These are phyloP conservation scores for Anguilla japonica DNA, from an alignment of 2,113 vertebrate species.

Conservation along the genomic window DNA sequence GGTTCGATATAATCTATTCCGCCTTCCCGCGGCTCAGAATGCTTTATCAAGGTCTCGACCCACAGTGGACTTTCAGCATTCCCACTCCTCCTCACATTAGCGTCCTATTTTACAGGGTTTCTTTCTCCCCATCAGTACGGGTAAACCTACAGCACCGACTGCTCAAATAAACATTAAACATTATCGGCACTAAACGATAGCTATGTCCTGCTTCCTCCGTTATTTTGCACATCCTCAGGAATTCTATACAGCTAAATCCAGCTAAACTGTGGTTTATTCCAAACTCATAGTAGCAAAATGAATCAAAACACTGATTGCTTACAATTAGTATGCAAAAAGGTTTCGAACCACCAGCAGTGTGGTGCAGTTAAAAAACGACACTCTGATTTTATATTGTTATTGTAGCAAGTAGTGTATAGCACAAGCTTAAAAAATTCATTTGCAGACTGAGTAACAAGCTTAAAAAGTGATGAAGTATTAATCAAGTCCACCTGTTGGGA, in stretches of 20 bases:
- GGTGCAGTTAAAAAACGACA: background rate
- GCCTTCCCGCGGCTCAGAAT: conserved; percentile 59
- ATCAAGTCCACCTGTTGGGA: background rate
- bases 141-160: background rate
- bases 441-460: background rate
- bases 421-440: background rate
- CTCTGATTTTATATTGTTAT: background rate
- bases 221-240: background rate
- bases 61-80: conserved; percentile 51
- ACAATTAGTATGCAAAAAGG: background rate
- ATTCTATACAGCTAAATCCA: too few relatives aligned
- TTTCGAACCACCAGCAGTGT: background rate
- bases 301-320: background rate
- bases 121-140: conserved; percentile 32
- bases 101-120: conserved; percentile 18
- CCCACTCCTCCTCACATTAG: conserved; percentile 27
- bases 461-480: background rate
- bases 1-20: conserved; percentile 76
- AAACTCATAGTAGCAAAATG: background rate
- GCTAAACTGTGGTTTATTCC: too few relatives aligned
- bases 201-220: background rate
- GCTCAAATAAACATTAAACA: background rate
- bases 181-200: background rate
- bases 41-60: conserved; percentile 64
- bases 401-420: background rate